These are phyloP conservation scores for Lottia scabra DNA, from an alignment of 2,888 invertebrate genomes.

Conservation along the genomic window DNA sequence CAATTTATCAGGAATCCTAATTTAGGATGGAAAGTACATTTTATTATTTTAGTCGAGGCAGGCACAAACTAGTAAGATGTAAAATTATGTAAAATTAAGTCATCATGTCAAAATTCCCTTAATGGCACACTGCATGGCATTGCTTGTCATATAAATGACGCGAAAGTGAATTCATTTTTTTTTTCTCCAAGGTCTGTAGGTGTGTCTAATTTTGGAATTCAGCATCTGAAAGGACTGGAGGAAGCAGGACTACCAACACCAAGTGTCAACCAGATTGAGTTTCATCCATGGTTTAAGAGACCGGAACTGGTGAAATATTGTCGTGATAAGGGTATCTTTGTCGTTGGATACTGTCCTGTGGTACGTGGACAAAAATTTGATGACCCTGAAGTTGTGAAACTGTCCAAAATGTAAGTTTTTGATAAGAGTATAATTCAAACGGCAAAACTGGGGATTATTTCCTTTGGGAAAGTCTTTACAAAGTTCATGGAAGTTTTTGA, in stretches of 20 bases:
- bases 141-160: too few species aligned
- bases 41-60: too few species aligned
- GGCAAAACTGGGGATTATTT: too few species aligned
- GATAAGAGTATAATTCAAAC: not conserved
- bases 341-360: constrained; percentile 56
- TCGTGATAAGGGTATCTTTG: constrained; percentile 39
- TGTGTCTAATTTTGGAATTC: constrained; percentile 52
- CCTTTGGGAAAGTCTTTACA: too few species aligned
- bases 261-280: constrained; percentile 56
- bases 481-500: too few species aligned
- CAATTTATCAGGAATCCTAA: too few species aligned
- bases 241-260: constrained; percentile 50
- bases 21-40: too few species aligned
- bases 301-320: constrained; percentile 49
- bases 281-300: constrained; percentile 49
- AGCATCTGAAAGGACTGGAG: constrained; percentile 48
- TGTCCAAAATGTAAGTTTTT: constrained; percentile 39
- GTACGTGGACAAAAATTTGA: constrained; percentile 39
- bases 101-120: too few species aligned
- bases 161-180: too few species aligned
- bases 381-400: constrained; percentile 36
- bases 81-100: too few species aligned
- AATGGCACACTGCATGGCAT: too few species aligned
- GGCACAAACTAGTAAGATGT: too few species aligned
- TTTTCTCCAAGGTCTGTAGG: constrained; percentile 45